phyloP scores from a whole-genome alignment of 1,140 invertebrate genomes.

The Polypedilum pembai region DNA sequence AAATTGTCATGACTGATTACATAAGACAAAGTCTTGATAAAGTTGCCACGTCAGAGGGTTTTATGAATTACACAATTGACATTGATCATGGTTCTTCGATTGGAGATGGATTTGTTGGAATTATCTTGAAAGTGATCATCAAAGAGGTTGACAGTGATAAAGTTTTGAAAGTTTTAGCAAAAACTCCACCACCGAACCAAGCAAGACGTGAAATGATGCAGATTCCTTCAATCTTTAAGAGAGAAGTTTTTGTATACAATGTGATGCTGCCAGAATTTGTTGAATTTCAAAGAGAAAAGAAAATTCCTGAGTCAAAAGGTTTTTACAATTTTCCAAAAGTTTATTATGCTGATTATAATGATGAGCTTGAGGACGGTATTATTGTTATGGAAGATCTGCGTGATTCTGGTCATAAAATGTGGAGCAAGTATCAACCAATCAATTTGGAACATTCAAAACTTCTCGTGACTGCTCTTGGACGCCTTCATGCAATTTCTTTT shows the following conservation, averaged over 20 bases:
- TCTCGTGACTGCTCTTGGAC: slow-evolving; percentile 46
- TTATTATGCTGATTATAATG: background rate
- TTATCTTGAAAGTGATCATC: background rate
- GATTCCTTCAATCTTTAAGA: background rate
- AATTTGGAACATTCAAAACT: background rate
- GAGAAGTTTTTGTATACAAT: slow-evolving; percentile 29
- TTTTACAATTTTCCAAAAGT: slow-evolving; percentile 29
- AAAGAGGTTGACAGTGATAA: background rate
- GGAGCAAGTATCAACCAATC: background rate
- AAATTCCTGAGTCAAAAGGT: background rate
- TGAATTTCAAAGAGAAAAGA: slow-evolving; percentile 25
- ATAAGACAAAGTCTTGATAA: slow-evolving; percentile 28
- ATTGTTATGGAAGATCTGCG: slow-evolving; percentile 29
- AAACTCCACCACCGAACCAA: background rate
- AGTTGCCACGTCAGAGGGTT: slow-evolving; percentile 23
- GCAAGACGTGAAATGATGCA: slow-evolving; percentile 9
- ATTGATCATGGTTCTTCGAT: background rate
- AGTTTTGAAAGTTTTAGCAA: background rate
- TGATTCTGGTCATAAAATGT: slow-evolving; percentile 22
- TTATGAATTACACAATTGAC: background rate
- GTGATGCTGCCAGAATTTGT: slow-evolving; percentile 15
- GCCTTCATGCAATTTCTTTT: slow-evolving; percentile 49
- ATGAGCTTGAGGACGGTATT: background rate
- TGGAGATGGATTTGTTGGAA: slow-evolving; percentile 20
- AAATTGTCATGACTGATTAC: slow-evolving; percentile 22